A percentile compares a stretch with the other conserved stretches of the same genome.
Conservation (phyloP, 92 coral and sea anemone genomes). For the Plumapathes pennacea region DNA sequence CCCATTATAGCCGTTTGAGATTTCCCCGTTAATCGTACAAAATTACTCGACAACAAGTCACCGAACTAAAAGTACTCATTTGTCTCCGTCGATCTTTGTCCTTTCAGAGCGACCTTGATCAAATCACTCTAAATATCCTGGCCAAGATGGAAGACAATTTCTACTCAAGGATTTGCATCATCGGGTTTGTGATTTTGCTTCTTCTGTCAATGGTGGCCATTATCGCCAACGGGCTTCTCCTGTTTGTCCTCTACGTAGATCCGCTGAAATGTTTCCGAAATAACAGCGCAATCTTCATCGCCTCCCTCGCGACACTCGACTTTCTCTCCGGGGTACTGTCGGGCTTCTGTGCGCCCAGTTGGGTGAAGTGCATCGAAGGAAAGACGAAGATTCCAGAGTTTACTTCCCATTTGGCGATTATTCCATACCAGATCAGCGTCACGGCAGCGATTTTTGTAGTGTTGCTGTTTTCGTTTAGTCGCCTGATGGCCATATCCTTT, state of each 20-base stretch:
- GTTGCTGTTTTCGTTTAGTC: constrained; percentile 7
- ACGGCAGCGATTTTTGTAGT: constrained; percentile 11
- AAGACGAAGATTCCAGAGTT: not conserved
- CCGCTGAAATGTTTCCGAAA: constrained; percentile 29
- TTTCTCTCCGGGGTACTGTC: constrained; percentile 14
- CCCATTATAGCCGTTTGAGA: no score
- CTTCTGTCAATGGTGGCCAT: no score
- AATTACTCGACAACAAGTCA: no score
- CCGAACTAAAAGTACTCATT: no score
- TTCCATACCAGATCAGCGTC: constrained; percentile 7
- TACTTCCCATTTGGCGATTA: not conserved
- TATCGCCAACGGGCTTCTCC: constrained; percentile 19
- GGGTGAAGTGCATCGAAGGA: not conserved
- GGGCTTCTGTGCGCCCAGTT: constrained; percentile 2
- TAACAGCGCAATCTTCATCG: constrained; percentile 18
- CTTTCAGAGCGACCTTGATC: no score
- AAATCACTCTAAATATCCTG: no score
- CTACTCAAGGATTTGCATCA: no score
- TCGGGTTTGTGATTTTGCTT: no score
- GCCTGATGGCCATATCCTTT: constrained; percentile 12
- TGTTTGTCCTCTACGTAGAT: constrained; percentile 23
- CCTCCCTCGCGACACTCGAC: constrained; percentile 20
- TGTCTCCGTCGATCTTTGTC: no score
- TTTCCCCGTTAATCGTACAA: no score
- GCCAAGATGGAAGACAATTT: no score